A percentile compares a stretch with the other conserved stretches of the same genome.
Conservation (phyloP, 2,113 vertebrate species). For the Platichthys flesus region DNA sequence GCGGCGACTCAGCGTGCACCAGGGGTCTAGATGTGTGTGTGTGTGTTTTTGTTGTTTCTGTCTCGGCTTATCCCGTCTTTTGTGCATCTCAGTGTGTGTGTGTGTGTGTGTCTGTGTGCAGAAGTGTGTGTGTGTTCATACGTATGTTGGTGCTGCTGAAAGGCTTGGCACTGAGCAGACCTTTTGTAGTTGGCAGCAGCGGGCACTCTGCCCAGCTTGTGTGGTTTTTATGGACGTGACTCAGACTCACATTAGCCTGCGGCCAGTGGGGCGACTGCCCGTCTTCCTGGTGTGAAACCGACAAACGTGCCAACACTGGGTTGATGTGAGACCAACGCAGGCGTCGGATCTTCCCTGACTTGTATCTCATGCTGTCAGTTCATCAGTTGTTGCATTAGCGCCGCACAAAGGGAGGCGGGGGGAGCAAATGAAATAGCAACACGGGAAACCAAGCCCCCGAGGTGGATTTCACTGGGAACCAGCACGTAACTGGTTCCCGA, state of each 20-base stretch:
- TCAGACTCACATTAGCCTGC: conserved; percentile 59
- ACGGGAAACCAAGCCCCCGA: not conserved
- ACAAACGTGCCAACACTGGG: conserved; percentile 42
- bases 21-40: not conserved
- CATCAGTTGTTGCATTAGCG: conserved; percentile 44
- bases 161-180: conserved; percentile 61
- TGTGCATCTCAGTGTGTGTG: conserved; percentile 28
- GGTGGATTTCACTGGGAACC: not conserved
- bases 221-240: conserved; percentile 60
- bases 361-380: conserved; percentile 51
- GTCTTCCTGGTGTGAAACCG: conserved; percentile 62
- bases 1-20: not conserved
- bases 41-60: not conserved
- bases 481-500: conserved; percentile 16
- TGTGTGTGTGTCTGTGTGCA: not conserved
- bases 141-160: conserved; percentile 47
- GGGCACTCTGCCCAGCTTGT: conserved; percentile 56
- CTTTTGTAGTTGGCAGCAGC: conserved; percentile 63
- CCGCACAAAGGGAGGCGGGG: conserved; percentile 38
- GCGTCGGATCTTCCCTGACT: conserved; percentile 44
- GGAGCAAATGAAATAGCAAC: not conserved
- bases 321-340: conserved; percentile 49
- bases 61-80: conserved; percentile 19
- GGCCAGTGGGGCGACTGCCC: conserved; percentile 47
- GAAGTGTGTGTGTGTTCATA: conserved; percentile 22